phyloP scores from a whole-genome alignment of 2,888 invertebrate genomes.

The Harpalus rubripes region DNA sequence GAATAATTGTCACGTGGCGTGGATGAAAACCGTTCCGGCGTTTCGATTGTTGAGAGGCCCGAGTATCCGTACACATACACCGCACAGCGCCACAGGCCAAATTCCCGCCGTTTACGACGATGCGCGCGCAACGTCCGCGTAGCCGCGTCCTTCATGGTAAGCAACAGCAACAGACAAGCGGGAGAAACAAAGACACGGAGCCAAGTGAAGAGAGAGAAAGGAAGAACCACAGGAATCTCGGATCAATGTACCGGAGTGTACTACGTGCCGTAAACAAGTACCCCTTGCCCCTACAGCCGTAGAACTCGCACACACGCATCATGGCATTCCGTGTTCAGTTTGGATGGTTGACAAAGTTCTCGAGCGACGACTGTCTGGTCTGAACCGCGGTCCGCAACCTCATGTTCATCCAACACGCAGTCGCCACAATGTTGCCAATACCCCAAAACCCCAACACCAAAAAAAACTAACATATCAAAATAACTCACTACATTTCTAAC shows the following conservation, averaged over 20 bases:
- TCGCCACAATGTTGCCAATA: conserved; percentile 41
- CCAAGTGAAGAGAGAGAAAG: conserved; percentile 57
- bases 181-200: conserved; percentile 57
- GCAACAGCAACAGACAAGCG: conserved; percentile 57
- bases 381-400: conserved; percentile 22
- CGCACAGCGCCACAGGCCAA: conserved; percentile 41
- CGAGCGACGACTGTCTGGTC: conserved; percentile 31
- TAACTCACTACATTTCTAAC: conserved; percentile 15
- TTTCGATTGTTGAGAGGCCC: conserved; percentile 25
- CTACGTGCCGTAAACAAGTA: conserved; percentile 67
- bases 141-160: conserved; percentile 63
- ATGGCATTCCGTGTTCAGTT: conserved; percentile 53
- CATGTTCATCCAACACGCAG: conserved; percentile 30
- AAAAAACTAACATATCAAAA: background rate
- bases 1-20: conserved; percentile 23
- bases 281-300: conserved; percentile 45
- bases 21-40: conserved; percentile 44
- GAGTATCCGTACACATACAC: background rate
- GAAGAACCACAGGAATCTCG: conserved; percentile 63
- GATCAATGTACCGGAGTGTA: conserved; percentile 65
- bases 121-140: conserved; percentile 63
- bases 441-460: conserved; percentile 7
- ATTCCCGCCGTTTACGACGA: conserved; percentile 61
- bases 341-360: conserved; percentile 52
- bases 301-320: conserved; percentile 26